Base-by-base conservation (phyloP, 1,140 invertebrate genomes). In the Neodiprion pinetum region DNA sequence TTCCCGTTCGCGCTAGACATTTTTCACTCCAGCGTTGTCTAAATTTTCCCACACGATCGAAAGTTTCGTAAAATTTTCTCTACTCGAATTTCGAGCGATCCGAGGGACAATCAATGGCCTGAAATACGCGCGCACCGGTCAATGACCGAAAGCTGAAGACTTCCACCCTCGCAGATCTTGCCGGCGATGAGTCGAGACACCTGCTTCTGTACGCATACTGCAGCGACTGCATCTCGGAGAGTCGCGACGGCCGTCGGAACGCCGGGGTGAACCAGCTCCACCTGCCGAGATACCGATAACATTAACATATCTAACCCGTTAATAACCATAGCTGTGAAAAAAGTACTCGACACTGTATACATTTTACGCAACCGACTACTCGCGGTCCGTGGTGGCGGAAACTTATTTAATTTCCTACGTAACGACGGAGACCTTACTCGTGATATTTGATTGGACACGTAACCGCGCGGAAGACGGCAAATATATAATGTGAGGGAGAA, bases 221-320 rank as follows among this genome's bases (percentile, higher is more conserved):
- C 4, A 11, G 4, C 53, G 53, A 14, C 5, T 8, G 9, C 5
- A 61, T 61, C 67, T 69, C 40, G 23, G 12, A 65, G 21, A 23
- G 23, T 23, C 21, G 40, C 40, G 12, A 12, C 21, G 17, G 21
- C 40, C 11, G 67, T 69, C 10, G 40, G 5, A 69, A 69, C 17
- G 67, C 21, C 11, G 53, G 53, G n/a, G n/a, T 61, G 53, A 61
- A 61, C 67, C 28, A 5, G 28, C 40, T 23, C 67, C 67, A 69
- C 67, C 67, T 69, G 67, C 23, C 40, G 21, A 69, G 67, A 69
- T 69, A 69, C 7, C 21, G 40, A 23, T 69, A 47, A 23, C 23
- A 69, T 69, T 69, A 69, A 69, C 67, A 69, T 69, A 69, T 14
- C 67, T 69, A 69, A 69, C 67, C 67, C 67, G 21, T 69, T 69